Base-by-base conservation (phyloP, 2,797 vertebrate genomes). In the Poliocrania exsul region DNA sequence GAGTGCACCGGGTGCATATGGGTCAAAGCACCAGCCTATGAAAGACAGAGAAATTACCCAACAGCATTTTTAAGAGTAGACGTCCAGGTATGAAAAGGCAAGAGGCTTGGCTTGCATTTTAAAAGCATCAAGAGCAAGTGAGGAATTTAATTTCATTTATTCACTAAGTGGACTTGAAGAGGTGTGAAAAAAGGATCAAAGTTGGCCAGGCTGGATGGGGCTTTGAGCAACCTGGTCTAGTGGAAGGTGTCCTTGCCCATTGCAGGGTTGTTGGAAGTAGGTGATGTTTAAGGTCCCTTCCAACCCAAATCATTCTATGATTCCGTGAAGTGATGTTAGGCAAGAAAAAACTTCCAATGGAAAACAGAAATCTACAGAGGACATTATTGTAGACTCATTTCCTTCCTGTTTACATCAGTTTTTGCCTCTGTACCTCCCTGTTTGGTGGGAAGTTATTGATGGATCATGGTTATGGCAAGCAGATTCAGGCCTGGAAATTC, bases 11-110 rank as follows among this genome's bases (percentile, higher is more conserved):
- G 78, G 72, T 95, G 42, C 31, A 60, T 42, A 83, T 1, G 40
- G 96, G 87, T 86, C 53, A 25, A 84, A 88, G 94, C 88, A 93
- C 53, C 20, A 33, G 91, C 83, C 92, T 86, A 51, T 75, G 87
- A 90, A 88, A 86, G 78, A 95, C 67, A 80, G 56, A 67, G 13
- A 26, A 61, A 79, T 62, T 89, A 94, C 58, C 90, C 92, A 64
- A 40, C 56, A 35, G 33, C 66, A 38, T 65, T 88, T 92, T 62
- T 1, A 1, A 88, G 74, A 57, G 54, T 70, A 40, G 31, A 15
- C 75, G 84, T 57, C 87, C 90, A 85, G 74, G 84, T 82, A 87
- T 60, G 61, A 96, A 91, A 93, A 89, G 35, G 58, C 44, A 87
- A 60, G 91, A 77, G 28, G 79, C 40, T 86, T 92, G 67, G 57